Evolutionary conservation across 2,888 invertebrate species (phyloP).

Genomic region (Amphipoea lucens): DNA sequence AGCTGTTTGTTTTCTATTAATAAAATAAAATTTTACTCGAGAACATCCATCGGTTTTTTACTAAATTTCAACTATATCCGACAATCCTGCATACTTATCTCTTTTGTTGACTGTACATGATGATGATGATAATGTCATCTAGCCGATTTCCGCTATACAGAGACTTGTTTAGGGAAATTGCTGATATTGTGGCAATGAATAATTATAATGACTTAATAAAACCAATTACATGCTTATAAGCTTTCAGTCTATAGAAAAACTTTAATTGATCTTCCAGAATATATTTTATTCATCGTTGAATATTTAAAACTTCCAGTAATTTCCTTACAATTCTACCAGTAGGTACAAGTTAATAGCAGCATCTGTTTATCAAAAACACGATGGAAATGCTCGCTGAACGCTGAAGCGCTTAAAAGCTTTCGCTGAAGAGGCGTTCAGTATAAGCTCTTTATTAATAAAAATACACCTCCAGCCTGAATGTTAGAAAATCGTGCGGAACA

Average conservation of each 20-base stretch:
- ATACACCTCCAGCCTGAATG: conserved; percentile 80
- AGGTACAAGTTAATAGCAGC: conserved; percentile 51
- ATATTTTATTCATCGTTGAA: neutral
- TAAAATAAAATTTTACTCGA: too few species aligned
- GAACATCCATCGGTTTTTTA: too few species aligned
- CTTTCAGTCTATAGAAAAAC: neutral
- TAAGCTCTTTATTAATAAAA: conserved; percentile 87
- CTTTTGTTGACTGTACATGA: too few species aligned
- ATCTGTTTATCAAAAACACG: conserved; percentile 65
- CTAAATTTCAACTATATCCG: too few species aligned
- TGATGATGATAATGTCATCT: neutral
- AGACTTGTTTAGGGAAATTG: neutral
- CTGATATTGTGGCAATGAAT: neutral
- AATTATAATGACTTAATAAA: neutral
- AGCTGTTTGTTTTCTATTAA: too few species aligned
- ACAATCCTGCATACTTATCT: too few species aligned
- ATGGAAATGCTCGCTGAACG: conserved; percentile 65
- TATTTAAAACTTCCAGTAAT: conserved; percentile 19
- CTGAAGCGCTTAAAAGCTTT: conserved; percentile 78
- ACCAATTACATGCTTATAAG: neutral
- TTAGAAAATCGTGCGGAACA: conserved; percentile 65
- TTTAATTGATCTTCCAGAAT: neutral
- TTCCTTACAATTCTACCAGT: conserved; percentile 25
- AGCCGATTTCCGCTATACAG: neutral
- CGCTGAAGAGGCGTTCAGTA: conserved; percentile 71